Base-by-base conservation (phyloP, 1,140 invertebrate species). In the Platyscapa corneri region DNA sequence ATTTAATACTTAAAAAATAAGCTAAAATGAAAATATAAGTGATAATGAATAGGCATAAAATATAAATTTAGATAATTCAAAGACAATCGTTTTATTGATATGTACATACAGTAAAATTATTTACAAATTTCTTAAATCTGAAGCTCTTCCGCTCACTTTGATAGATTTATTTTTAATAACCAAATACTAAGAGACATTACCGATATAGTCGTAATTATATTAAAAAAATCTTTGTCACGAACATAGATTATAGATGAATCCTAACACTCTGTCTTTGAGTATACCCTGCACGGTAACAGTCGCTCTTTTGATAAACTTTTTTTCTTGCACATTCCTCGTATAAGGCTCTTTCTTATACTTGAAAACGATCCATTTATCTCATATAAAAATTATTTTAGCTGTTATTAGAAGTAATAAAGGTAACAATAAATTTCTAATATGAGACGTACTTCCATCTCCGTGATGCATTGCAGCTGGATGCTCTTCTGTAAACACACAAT, bases 401-500 rank as follows among this genome's bases (percentile, higher is more conserved):
- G 90, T 87, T 80, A 89, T 85, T 89, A 91, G 88, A 87, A 91
- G 89, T 89, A 91, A 89, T 87, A 91, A 90, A 89, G 39, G 37
- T 84, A 86, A 88, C 86, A 87, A 86, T 72, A 86, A 83, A 84
- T 81, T 87, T 70, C 84, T 88, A 56, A 80, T 79, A 77, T 88
- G 88, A 32, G 90, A 91, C 64, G 90, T 90, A 81, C 89, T 91
- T 46, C 92, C 92, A 53, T 91, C 90, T 30, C 93, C 93, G 81
- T 94, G 93, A 87, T 94, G 92, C 93, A 94, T 94, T 27, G 93
- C 93, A 8, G 94, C 93, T 42, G 93, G 93, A 89, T 93, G 93
- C 88, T 94, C 93, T 56, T 93, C 93, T 94, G 91, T 3, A 90
- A 92, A 91, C 14, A 86, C 3, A 70, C 1, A 81, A 81, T 65